Evolutionary conservation across 1,140 invertebrate genomes (phyloP).

Genomic region (Conus ventricosus): DNA sequence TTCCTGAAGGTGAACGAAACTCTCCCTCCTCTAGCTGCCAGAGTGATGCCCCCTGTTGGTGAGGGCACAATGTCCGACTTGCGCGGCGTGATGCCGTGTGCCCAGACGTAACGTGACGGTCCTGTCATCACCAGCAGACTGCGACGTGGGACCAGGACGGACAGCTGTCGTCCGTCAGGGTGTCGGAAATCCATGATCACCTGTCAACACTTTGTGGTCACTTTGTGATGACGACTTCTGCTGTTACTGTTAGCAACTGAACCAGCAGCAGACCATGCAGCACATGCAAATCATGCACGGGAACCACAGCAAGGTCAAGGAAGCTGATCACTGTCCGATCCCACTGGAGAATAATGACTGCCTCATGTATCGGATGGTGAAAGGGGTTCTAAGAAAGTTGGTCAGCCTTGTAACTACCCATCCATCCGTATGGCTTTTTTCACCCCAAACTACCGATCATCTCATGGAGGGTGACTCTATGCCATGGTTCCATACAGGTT

Average conservation of each 20-base stretch:
- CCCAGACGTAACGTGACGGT: conserved; percentile 82
- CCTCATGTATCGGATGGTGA: too few species aligned
- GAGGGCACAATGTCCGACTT: conserved; percentile 85
- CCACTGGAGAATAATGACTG: too few species aligned
- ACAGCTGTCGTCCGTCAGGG: conserved; percentile 78
- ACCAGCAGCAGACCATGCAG: too few species aligned
- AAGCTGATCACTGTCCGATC: background rate
- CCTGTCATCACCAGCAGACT: conserved; percentile 90
- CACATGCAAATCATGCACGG: background rate
- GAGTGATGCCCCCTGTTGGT: conserved; percentile 74
- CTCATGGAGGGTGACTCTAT: too few species aligned
- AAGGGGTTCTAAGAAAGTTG: too few species aligned
- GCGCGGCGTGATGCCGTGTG: conserved; percentile 85
- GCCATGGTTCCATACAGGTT: too few species aligned
- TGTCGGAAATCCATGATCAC: conserved; percentile 92
- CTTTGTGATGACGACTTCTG: background rate
- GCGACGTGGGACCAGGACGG: conserved; percentile 83
- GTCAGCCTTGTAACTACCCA: too few species aligned
- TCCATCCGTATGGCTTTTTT: too few species aligned
- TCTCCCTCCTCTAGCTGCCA: conserved; percentile 79
- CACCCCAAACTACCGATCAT: too few species aligned
- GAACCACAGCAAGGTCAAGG: background rate
- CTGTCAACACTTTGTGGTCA: conserved; percentile 41
- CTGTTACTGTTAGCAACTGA: background rate
- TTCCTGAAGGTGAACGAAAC: conserved; percentile 94